Evolutionary conservation across 1,140 invertebrate species (phyloP).

Genomic region (Polypedilum pembai): DNA sequence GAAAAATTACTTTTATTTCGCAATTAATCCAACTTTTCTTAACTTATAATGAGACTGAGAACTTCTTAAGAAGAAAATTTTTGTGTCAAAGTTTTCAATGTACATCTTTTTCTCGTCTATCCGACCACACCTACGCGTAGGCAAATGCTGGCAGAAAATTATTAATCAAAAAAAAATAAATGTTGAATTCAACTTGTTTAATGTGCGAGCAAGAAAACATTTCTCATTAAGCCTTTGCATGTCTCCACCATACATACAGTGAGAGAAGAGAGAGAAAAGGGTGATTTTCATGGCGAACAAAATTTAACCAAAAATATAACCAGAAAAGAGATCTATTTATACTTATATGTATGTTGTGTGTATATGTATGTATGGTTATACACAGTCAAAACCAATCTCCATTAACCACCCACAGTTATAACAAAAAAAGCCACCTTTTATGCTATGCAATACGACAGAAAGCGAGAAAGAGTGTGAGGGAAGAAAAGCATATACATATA

Average conservation of each 20-base stretch:
- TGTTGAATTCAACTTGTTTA: too few species aligned
- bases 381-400: neutral
- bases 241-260: neutral
- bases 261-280: neutral
- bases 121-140: too few species aligned
- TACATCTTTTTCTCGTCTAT: too few species aligned
- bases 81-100: too few species aligned
- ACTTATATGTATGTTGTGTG: neutral
- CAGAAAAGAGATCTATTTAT: neutral
- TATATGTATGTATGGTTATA: neutral
- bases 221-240: too few species aligned
- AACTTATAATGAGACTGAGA: too few species aligned
- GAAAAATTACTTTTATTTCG: slow-evolving; percentile 13
- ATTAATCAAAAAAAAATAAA: too few species aligned
- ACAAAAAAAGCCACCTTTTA: neutral
- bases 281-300: slow-evolving; percentile 10
- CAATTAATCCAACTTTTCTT: neutral
- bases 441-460: neutral
- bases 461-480: neutral
- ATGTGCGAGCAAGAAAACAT: too few species aligned
- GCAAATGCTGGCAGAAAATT: too few species aligned
- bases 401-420: slow-evolving; percentile 12
- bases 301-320: neutral
- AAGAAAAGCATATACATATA: neutral
- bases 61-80: too few species aligned